Base-by-base conservation (phyloP, 2,797 vertebrate genomes). In the Sitta carolinensis region DNA sequence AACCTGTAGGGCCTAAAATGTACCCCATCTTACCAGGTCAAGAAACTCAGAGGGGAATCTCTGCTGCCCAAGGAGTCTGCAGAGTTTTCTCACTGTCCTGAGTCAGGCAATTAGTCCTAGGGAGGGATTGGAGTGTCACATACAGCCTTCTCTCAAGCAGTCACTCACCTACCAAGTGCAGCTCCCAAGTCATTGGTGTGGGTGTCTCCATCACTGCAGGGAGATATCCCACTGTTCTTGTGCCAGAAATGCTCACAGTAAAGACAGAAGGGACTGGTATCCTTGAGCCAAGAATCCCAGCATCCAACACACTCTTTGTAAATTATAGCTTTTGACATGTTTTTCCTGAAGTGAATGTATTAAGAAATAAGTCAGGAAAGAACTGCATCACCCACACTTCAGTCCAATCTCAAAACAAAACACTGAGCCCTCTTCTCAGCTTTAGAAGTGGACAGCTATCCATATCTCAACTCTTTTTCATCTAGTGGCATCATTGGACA, bases 111-210 rank as follows among this genome's bases (percentile, higher is more conserved):
- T 62, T 42, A 61, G 11, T 69, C 23, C 36, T 54, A 42, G 36
- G 47, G 64, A 62, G 10, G 25, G 36, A 50, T 0, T 8, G 26
- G 5, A 9, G 30, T 62, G 57, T 34, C 61, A 48, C 40, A 51
- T 12, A 36, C 11, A 51, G 10, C 16, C 9, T 66, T 70, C 40
- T 54, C 43, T 54, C 1, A 1, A 84, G 66, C 0, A 0, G 13
- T 45, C 7, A 1, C 40, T 62, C 5, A 1, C 21, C 73, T 48
- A 48, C 14, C 22, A 48, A 55, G 40, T 7, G 13, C 17, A 27
- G 30, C 10, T 80, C 48, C 55, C 22, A 54, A 0, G 21, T 17
- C 2, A 0, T 11, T 50, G 23, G 27, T 16, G 23, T 62, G 43
- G 18, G 29, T 55, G 57, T 51, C 27, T 30, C 27, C 17, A 25